A percentile compares a stretch with the other conserved stretches of the same genome.
Conservation (phyloP, 2,797 vertebrate species). For the Cynodonichthys magdalenae region DNA sequence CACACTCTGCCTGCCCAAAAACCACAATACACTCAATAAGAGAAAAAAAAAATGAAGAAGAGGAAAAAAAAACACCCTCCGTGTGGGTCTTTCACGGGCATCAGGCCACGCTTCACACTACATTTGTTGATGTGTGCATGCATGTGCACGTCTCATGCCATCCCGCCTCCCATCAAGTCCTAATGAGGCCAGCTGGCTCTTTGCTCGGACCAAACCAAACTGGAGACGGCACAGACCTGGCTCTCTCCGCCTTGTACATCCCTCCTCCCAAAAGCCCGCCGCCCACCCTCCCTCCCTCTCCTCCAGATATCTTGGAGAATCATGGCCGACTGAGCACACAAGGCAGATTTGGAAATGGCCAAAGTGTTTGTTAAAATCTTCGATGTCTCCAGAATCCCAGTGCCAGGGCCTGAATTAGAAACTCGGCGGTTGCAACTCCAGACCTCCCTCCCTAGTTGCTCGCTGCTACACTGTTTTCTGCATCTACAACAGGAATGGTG, state of each 20-base stretch:
- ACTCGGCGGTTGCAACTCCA: slow-evolving; percentile 63
- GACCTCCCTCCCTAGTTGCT: slow-evolving; percentile 71
- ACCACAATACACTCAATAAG: slow-evolving; percentile 54
- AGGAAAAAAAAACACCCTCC: slow-evolving; percentile 52
- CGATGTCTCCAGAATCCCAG: slow-evolving; percentile 69
- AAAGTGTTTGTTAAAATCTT: slow-evolving; percentile 78
- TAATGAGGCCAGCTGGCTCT: slow-evolving; percentile 84
- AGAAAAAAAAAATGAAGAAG: slow-evolving; percentile 15
- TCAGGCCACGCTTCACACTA: slow-evolving; percentile 81
- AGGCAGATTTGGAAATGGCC: slow-evolving; percentile 77
- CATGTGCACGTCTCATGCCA: slow-evolving; percentile 82
- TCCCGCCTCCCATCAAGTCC: slow-evolving; percentile 81
- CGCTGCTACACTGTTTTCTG: slow-evolving; percentile 66
- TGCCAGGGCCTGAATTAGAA: slow-evolving; percentile 70
- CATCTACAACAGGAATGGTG: slow-evolving; percentile 67
- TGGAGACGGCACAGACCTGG: slow-evolving; percentile 77
- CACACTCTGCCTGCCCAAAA: slow-evolving; percentile 57
- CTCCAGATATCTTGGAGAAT: slow-evolving; percentile 79
- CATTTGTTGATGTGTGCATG: slow-evolving; percentile 83
- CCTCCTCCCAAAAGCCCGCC: slow-evolving; percentile 67
- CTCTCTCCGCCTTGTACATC: slow-evolving; percentile 71
- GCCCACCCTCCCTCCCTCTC: slow-evolving; percentile 66
- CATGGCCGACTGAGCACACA: slow-evolving; percentile 75
- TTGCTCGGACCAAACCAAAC: slow-evolving; percentile 81
- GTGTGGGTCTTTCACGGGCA: slow-evolving; percentile 78